phyloP scores from a whole-genome alignment of 1,140 invertebrate species.

The Zeugodacus cucurbitae region DNA sequence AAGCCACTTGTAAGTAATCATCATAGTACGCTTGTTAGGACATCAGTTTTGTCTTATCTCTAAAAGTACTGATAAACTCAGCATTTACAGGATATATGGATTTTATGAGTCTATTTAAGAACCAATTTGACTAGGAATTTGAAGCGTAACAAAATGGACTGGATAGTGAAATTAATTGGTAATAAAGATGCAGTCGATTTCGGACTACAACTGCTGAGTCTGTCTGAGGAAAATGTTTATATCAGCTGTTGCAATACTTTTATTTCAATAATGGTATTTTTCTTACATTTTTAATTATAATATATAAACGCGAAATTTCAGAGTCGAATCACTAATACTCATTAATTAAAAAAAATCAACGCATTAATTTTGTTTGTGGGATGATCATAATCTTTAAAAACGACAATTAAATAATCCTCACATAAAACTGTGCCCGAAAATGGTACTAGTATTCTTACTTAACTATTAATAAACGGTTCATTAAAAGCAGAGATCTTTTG shows the following conservation, averaged over 20 bases:
- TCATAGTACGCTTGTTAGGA: constrained; percentile 27
- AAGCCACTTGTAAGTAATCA: constrained; percentile 16
- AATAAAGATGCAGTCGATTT: not conserved
- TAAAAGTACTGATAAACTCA: not conserved
- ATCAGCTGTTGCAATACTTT: not conserved
- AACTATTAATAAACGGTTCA: no score
- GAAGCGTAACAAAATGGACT: not conserved
- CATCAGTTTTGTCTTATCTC: not conserved
- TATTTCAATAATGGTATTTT: not conserved
- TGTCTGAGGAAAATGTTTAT: not conserved
- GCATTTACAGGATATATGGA: not conserved
- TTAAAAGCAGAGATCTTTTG: no score
- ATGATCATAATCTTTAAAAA: no score
- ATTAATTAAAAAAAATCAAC: no score
- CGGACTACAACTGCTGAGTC: not conserved
- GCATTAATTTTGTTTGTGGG: no score
- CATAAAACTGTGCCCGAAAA: no score
- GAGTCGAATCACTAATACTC: no score
- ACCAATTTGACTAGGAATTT: not conserved
- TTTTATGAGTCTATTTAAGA: not conserved
- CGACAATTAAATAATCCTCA: no score
- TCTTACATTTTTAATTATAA: no score
- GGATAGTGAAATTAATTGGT: not conserved
- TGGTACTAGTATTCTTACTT: no score
- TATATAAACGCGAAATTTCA: no score